phyloP scores from a whole-genome alignment of 1,140 invertebrate genomes.

The Drosophila truncata region DNA sequence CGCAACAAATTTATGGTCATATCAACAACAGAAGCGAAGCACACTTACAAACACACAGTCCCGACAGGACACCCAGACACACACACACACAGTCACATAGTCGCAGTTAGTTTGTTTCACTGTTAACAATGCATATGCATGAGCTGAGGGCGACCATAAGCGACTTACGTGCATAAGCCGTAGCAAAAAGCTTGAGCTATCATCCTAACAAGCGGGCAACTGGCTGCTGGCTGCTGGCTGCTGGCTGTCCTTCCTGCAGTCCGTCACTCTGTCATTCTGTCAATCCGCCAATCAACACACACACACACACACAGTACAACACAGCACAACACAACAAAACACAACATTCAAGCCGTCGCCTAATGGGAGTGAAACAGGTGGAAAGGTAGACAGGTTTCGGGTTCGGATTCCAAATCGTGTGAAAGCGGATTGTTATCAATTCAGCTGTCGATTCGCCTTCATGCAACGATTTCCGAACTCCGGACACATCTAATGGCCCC shows the following conservation, averaged over 20 bases:
- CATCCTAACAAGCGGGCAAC: constrained; percentile 66
- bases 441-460: constrained; percentile 55
- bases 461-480: constrained; percentile 14
- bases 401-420: constrained; percentile 37
- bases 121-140: constrained; percentile 57
- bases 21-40: constrained; percentile 59
- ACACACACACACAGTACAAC: constrained; percentile 1
- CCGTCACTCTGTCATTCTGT: constrained; percentile 33
- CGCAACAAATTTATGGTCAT: constrained; percentile 75
- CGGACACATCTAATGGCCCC: constrained; percentile 39
- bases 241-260: constrained; percentile 14
- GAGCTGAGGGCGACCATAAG: constrained; percentile 74
- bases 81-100: constrained; percentile 2
- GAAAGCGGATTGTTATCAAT: constrained; percentile 72
- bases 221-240: constrained; percentile 1
- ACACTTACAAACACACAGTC: constrained; percentile 17
- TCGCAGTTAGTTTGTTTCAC: constrained; percentile 46
- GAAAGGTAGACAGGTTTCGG: constrained; percentile 5
- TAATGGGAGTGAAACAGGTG: constrained; percentile 21
- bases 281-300: constrained; percentile 40
- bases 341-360: constrained; percentile 14
- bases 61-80: constrained; percentile 15
- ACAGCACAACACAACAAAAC: background rate
- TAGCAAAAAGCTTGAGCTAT: constrained; percentile 69
- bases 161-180: constrained; percentile 80